phyloP scores from a whole-genome alignment of 2,888 invertebrate genomes.

The Dryococelus australis region DNA sequence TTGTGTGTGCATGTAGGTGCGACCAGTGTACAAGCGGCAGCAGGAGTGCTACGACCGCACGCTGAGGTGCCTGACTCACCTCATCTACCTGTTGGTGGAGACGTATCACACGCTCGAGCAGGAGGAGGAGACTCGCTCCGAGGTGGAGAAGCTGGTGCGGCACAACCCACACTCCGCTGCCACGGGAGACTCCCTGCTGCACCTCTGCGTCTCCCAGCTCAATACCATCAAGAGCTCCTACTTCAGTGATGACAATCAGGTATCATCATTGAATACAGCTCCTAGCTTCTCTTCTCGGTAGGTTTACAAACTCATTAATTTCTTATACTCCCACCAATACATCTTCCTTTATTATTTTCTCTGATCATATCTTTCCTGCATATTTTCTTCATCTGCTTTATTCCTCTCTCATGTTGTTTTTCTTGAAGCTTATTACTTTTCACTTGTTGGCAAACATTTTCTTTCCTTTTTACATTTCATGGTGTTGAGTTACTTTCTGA shows the following conservation, averaged over 20 bases:
- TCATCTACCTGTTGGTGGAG: conserved; percentile 73
- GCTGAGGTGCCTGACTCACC: conserved; percentile 80
- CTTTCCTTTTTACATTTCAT: no score
- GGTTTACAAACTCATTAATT: no score
- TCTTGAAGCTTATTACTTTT: no score
- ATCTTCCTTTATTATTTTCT: no score
- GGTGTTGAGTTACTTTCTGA: no score
- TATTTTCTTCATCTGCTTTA: no score
- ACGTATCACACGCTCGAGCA: conserved; percentile 65
- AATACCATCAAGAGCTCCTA: conserved; percentile 81
- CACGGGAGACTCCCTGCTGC: conserved; percentile 80
- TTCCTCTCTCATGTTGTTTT: no score
- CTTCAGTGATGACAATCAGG: conserved; percentile 73
- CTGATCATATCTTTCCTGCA: no score
- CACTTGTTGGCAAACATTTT: no score
- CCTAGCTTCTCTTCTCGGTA: no score
- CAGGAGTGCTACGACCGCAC: conserved; percentile 83
- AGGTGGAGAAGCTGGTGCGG: conserved; percentile 66
- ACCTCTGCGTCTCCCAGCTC: conserved; percentile 79
- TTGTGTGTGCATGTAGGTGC: conserved; percentile 58
- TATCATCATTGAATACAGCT: conserved; percentile 46
- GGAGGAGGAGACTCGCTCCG: conserved; percentile 58
- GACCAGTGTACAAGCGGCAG: conserved; percentile 79
- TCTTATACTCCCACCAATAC: no score
- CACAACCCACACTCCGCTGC: conserved; percentile 73